These are phyloP conservation scores for Leptocoma aspasia DNA, from an alignment of 2,113 vertebrate species.

Conservation along the genomic window DNA sequence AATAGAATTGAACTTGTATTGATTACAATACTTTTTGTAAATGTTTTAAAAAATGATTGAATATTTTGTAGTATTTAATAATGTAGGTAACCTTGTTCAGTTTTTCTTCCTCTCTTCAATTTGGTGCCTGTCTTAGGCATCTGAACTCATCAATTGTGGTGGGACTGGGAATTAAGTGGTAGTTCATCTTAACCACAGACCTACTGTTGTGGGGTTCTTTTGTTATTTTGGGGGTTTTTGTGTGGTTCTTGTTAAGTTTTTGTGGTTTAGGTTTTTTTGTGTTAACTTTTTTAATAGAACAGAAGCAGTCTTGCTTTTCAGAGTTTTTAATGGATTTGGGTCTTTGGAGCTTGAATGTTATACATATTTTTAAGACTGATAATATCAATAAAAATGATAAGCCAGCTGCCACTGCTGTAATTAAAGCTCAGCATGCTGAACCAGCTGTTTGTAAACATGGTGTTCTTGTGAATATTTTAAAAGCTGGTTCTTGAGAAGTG, in stretches of 20 bases:
- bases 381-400: not conserved
- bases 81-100: not conserved
- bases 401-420: not conserved
- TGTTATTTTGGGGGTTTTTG: rapidly evolving
- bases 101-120: not conserved
- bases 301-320: not conserved
- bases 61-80: not conserved
- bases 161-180: not conserved
- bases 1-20: not conserved
- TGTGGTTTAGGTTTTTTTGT: not conserved
- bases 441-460: not conserved
- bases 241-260: not conserved
- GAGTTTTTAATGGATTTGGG: not conserved
- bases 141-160: not conserved
- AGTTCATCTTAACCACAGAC: not conserved
- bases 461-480: not conserved
- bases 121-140: not conserved
- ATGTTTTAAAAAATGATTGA: not conserved
- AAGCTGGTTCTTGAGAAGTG: not conserved
- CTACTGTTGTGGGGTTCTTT: not conserved
- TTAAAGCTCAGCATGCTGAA: constrained; percentile 18
- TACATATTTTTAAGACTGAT: not conserved
- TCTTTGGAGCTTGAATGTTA: not conserved
- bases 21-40: not conserved
- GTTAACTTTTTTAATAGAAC: not conserved